Conservation (phyloP, 1,140 invertebrate genomes). For the Philopotamus ludificatus region DNA sequence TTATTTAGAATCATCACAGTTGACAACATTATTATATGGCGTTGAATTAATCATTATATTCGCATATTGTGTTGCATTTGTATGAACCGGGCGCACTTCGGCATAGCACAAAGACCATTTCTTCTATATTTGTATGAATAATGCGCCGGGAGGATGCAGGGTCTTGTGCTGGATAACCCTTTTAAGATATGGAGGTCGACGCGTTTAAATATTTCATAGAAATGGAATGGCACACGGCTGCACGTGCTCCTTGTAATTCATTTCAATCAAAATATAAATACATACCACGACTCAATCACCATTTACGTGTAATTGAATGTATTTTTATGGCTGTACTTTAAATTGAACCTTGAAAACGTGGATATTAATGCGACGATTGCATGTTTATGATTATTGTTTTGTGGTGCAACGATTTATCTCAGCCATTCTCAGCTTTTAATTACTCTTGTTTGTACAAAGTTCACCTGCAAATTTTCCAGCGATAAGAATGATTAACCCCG, state of each 20-base stretch:
- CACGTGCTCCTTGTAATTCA: background rate
- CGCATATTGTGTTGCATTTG: slow-evolving; percentile 1
- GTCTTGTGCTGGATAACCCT: background rate
- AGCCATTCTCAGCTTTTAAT: no score
- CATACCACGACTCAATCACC: no score
- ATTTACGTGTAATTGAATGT: no score
- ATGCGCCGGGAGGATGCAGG: background rate
- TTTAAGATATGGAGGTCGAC: background rate
- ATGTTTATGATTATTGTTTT: no score
- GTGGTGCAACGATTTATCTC: no score
- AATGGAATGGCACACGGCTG: background rate
- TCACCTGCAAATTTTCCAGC: no score
- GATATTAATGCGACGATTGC: no score
- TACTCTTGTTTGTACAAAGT: no score
- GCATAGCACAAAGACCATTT: background rate
- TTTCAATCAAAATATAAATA: no score
- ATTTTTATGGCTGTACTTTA: no score
- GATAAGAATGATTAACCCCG: no score
- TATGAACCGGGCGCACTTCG: background rate
- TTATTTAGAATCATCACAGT: slow-evolving; percentile 3
- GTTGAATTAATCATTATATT: slow-evolving; percentile 10
- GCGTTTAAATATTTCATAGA: background rate
- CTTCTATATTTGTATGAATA: background rate
- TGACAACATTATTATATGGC: slow-evolving; percentile 33
- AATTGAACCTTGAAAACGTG: no score